These are phyloP conservation scores for Tipula lateralis DNA, from an alignment of 2,888 invertebrate species.

Conservation along the genomic window DNA sequence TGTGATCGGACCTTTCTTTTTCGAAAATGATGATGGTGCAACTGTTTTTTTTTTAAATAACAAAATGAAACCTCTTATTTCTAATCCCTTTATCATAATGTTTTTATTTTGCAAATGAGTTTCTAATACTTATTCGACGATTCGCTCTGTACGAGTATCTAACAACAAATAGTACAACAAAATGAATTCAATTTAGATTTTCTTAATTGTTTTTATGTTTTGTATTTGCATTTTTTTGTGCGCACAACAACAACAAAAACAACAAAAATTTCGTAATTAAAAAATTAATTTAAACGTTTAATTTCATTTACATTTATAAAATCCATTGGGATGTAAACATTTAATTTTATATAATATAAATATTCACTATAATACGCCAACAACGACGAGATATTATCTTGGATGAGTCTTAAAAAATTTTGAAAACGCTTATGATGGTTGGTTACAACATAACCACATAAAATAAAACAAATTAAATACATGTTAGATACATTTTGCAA, in stretches of 20 bases:
- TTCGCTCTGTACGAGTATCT: background rate
- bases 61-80: no score
- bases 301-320: background rate
- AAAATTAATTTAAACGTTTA: constrained; percentile 19
- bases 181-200: background rate
- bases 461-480: no score
- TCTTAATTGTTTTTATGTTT: background rate
- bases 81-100: background rate
- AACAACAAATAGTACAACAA: background rate
- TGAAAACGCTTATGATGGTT: background rate
- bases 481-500: no score
- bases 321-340: background rate
- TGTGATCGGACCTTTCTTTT: no score
- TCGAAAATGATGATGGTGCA: no score
- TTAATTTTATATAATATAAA: background rate
- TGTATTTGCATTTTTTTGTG: background rate
- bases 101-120: background rate
- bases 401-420: background rate
- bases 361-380: background rate
- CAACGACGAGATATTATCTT: background rate
- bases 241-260: no score
- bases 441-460: no score
- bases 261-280: background rate
- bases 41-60: no score
- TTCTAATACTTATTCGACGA: background rate